Base-by-base conservation (phyloP, 92 coral and sea anemone genomes). In the Chrysogorgia sp. region DNA sequence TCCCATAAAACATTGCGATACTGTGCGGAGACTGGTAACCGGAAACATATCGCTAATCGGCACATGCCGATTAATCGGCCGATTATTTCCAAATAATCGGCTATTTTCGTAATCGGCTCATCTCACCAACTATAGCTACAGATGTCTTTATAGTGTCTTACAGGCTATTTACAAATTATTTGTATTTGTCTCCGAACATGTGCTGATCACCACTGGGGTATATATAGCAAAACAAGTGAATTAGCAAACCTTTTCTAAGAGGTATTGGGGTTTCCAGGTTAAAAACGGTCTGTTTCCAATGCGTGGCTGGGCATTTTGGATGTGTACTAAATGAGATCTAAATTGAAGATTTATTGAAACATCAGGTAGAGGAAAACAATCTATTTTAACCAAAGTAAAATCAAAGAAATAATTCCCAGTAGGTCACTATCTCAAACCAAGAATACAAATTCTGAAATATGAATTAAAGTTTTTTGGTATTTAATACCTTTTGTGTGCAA, bases 211-310 rank as follows among this genome's bases (percentile, higher is more conserved):
- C 21, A 75, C 19, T 19, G 5, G 15, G 43, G 1, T 2, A 37
- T 17, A 28, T 31, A 17, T 29, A 2, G 17, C 28, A 7, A 34
- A 19, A 35, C 30, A 2, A 17, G 17, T 30, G 24, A 24, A 30
- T 30, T 34, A 52, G 31, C 64, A 33, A 81, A 93, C 98, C 97
- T 89, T 83, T 67, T 19, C 58, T 69, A 15, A 91, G 89, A 37
- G 61, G 43, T 34, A 94, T 52, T 15, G 98, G 90, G 15, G 86
- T 77, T 15, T 87, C 83, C 33, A 94, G 85, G 75, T 91, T 87
- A 48, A 94, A 94, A 52, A 94, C 87, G 1, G 97, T 87, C 66
- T 94, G 98, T 61, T 94, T 94, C 98, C 98, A 94, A 64, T 94
- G 98, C 30, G 98, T 94, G 10, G 97, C 81, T 3, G 82, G 57